These are phyloP conservation scores for Scortum barcoo DNA, from an alignment of 2,113 vertebrate genomes.

Conservation along the genomic window DNA sequence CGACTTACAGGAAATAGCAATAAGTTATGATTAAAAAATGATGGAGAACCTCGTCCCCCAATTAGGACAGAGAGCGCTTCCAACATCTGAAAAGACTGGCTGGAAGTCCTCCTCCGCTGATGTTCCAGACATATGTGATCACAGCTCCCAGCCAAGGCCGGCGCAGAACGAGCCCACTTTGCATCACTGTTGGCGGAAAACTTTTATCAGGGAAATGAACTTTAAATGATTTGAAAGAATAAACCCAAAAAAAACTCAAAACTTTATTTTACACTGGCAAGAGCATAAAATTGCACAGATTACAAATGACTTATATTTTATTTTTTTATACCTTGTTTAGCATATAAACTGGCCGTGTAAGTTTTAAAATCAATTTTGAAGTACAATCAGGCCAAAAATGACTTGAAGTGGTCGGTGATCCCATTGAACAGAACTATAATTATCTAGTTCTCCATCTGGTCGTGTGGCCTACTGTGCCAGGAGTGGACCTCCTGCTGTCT, in stretches of 20 bases:
- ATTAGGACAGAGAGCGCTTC: constrained; percentile 55
- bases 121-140: constrained; percentile 62
- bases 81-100: constrained; percentile 57
- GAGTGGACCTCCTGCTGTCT: constrained; percentile 64
- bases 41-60: constrained; percentile 61
- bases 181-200: constrained; percentile 21
- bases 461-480: constrained; percentile 56
- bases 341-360: constrained; percentile 11
- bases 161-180: constrained; percentile 26
- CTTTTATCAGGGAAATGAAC: constrained; percentile 11
- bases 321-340: background rate
- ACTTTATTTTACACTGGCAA: constrained; percentile 27
- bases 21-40: constrained; percentile 68
- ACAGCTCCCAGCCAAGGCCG: constrained; percentile 35
- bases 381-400: constrained; percentile 44
- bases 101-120: constrained; percentile 42
- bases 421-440: constrained; percentile 71
- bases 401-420: constrained; percentile 52
- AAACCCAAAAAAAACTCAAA: background rate
- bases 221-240: constrained; percentile 30
- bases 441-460: constrained; percentile 75
- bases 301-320: background rate
- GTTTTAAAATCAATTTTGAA: constrained; percentile 34
- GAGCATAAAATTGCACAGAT: background rate
- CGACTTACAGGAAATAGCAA: constrained; percentile 53